phyloP scores from a whole-genome alignment of 2,113 vertebrate species.

The Daboia siamensis region DNA sequence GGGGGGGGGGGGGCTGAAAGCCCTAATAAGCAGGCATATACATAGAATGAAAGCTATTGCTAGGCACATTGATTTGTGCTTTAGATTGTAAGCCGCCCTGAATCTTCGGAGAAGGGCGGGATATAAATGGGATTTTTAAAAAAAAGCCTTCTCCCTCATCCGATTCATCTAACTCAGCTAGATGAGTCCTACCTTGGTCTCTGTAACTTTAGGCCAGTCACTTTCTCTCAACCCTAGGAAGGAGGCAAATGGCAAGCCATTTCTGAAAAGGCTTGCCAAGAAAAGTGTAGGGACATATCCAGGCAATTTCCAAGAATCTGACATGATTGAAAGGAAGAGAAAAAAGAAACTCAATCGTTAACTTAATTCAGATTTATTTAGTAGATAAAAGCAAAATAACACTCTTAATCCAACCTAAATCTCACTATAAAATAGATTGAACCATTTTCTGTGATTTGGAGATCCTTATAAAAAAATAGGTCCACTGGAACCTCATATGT shows the following conservation, averaged over 20 bases:
- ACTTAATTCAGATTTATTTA: not conserved
- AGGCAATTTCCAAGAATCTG: not conserved
- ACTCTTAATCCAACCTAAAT: constrained; percentile 24
- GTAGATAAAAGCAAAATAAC: constrained; percentile 24
- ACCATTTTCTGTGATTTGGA: constrained; percentile 8
- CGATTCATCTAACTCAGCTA: too few relatives aligned
- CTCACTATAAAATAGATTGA: not conserved
- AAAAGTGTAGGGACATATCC: not conserved
- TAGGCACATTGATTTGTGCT: too few relatives aligned
- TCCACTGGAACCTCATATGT: not conserved
- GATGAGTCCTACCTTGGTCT: not conserved
- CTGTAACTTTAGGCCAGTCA: not conserved
- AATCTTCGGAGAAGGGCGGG: too few relatives aligned
- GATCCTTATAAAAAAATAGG: not conserved
- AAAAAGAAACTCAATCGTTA: not conserved
- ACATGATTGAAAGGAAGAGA: not conserved
- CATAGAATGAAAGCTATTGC: too few relatives aligned
- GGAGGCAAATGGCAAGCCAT: not conserved
- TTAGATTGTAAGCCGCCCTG: too few relatives aligned
- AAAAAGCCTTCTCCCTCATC: too few relatives aligned
- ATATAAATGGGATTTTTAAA: too few relatives aligned
- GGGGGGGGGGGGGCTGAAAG: too few relatives aligned
- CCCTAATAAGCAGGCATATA: too few relatives aligned
- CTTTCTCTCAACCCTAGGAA: not conserved
- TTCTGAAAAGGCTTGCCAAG: not conserved